Base-by-base conservation (phyloP, 1,140 invertebrate species). In the Drosophila sproati region DNA sequence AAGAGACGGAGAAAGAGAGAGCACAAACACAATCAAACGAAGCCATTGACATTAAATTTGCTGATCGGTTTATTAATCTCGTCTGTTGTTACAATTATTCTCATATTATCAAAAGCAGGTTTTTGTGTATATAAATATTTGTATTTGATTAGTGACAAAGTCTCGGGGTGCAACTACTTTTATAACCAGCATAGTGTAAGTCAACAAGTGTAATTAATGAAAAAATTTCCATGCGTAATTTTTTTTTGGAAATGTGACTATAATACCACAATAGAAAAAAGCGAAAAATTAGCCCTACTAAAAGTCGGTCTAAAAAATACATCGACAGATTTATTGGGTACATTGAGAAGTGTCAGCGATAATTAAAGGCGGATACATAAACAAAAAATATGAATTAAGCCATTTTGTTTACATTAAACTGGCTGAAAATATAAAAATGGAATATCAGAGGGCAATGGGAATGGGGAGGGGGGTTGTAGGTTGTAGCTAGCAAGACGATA, bases 361-460 rank as follows among this genome's bases (percentile, higher is more conserved):
- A 56, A 50, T 55, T 39, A 60, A 41, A 35, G 32, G 10, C 29
- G 55, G n/a, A 68, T 41, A 43, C 12, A 52, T 45, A 62, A 51
- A 62, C 52, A 70, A 71, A 64, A 35, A 51, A 35, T 60, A 71
- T 39, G 10, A 55, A 66, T 43, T 50, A 69, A 71, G 61, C 31
- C 6, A 70, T 62, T 73, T 88, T 86, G 82, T 86, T 86, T 88
- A 86, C 82, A 86, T 88, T 86, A 77, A 7, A 10, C 45, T 5
- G 54, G n/a, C 45, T 59, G 20, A 34, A 54, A 32, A 68, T 55
- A 69, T 61, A 31, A 52, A 43, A 45, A 20, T 20, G 20, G 20
- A 20, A 20, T 20, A 20, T 20, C 20, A 37, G 66, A 43, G 50
- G 32, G 43, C 3, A 37, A 8, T 47, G 10, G 43, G 41, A 6